Conservation (phyloP, 2,888 invertebrate species). For the Flexamia atlantica region DNA sequence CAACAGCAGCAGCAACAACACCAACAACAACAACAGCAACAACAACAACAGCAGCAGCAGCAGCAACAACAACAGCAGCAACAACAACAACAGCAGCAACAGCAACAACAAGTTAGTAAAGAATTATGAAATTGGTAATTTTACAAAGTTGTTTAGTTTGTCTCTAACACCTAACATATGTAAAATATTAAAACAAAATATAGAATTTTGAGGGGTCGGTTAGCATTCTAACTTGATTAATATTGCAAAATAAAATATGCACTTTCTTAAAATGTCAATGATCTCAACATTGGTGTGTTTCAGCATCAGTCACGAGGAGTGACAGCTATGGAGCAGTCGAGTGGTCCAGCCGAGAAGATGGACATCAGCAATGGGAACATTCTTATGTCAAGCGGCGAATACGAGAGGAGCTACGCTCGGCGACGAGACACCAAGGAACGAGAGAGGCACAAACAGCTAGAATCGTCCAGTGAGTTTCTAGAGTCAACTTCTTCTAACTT, state of each 20-base stretch:
- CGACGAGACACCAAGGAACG: conserved; percentile 25
- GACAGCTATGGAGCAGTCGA: conserved; percentile 71
- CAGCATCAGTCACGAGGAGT: conserved; percentile 14
- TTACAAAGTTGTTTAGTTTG: too few relatives aligned
- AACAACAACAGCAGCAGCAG: conserved; percentile 20
- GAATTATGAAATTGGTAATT: too few relatives aligned
- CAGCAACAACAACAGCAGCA: background rate
- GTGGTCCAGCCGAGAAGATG: conserved; percentile 73
- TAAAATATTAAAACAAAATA: too few relatives aligned
- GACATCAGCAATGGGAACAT: conserved; percentile 73
- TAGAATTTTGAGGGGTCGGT: too few relatives aligned
- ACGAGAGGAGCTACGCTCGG: conserved; percentile 70
- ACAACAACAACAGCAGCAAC: conserved; percentile 13
- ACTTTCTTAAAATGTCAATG: too few relatives aligned
- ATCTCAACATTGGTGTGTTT: too few relatives aligned
- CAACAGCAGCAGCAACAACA: conserved; percentile 34
- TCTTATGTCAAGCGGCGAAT: conserved; percentile 69
- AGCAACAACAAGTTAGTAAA: background rate
- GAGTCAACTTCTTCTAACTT: too few relatives aligned
- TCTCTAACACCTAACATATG: too few relatives aligned
- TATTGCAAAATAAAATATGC: too few relatives aligned
- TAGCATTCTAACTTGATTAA: too few relatives aligned
- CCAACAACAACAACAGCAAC: conserved; percentile 27
- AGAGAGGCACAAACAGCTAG: conserved; percentile 20
- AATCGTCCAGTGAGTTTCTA: conserved; percentile 2